phyloP scores from a whole-genome alignment of 2,113 vertebrate species.

The Loxodonta africana region DNA sequence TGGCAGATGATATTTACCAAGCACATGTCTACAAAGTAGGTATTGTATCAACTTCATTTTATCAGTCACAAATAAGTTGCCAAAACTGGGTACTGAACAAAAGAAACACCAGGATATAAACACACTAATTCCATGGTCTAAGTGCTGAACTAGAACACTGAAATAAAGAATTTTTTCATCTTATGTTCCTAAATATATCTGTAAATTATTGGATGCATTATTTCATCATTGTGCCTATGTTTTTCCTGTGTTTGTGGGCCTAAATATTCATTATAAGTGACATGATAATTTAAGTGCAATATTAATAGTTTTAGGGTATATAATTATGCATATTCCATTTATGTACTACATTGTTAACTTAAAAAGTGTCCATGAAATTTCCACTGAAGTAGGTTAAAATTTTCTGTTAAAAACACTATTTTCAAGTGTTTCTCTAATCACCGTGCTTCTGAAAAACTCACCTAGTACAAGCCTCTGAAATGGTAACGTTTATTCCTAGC shows the following conservation, averaged over 20 bases:
- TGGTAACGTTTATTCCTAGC: neutral
- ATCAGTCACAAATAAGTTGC: constrained; percentile 21
- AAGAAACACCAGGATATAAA: neutral
- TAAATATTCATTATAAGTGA: neutral
- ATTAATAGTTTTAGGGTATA: neutral
- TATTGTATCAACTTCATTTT: neutral
- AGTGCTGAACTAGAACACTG: neutral
- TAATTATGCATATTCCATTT: neutral
- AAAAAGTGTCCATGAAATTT: neutral
- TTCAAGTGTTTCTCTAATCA: constrained; percentile 12
- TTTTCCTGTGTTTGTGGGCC: neutral
- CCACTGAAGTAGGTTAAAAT: neutral
- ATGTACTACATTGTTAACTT: constrained; percentile 11
- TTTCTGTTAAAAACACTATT: neutral
- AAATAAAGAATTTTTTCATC: neutral
- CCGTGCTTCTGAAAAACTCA: constrained; percentile 6
- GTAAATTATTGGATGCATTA: neutral
- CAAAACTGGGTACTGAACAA: neutral
- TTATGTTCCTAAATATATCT: neutral
- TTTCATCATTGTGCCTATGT: neutral
- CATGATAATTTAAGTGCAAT: neutral
- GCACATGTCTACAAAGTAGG: neutral
- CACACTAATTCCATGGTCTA: neutral
- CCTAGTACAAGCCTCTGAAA: neutral
- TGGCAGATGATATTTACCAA: neutral